phyloP scores from a whole-genome alignment of 2,797 vertebrate species.

The Enteromius argenteus region DNA sequence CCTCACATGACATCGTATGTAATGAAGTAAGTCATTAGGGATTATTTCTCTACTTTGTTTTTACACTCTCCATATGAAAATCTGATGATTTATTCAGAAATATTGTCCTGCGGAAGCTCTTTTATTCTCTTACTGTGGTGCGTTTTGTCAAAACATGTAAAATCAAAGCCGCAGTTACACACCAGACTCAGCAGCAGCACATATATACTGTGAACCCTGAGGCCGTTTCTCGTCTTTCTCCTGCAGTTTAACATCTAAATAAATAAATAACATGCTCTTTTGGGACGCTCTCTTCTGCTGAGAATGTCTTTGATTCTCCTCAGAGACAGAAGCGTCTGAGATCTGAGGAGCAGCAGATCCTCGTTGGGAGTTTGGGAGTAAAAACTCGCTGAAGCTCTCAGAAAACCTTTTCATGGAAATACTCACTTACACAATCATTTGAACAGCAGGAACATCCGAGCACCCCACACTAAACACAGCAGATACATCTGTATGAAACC shows the following conservation, averaged over 20 bases:
- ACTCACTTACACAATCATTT: not conserved
- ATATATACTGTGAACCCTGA: not conserved
- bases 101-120: not conserved
- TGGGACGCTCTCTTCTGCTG: not conserved
- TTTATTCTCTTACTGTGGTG: not conserved
- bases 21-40: not conserved
- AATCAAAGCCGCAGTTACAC: not conserved
- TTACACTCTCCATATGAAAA: not conserved
- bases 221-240: not conserved
- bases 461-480: not conserved
- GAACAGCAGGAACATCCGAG: not conserved
- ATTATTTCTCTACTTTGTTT: not conserved
- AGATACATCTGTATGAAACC: not conserved
- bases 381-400: not conserved
- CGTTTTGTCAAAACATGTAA: not conserved
- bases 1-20: not conserved
- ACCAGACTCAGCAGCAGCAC: not conserved
- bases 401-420: not conserved
- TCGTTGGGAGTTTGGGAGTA: not conserved
- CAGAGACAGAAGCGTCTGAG: not conserved
- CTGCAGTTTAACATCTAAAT: not conserved
- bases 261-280: conserved; percentile 16
- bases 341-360: not conserved
- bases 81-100: not conserved
- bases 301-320: conserved; percentile 9